Evolutionary conservation across 2,113 vertebrate species (phyloP), one percentile per base, ranked within the genome.

Genomic region (Bungarus multicinctus): DNA sequence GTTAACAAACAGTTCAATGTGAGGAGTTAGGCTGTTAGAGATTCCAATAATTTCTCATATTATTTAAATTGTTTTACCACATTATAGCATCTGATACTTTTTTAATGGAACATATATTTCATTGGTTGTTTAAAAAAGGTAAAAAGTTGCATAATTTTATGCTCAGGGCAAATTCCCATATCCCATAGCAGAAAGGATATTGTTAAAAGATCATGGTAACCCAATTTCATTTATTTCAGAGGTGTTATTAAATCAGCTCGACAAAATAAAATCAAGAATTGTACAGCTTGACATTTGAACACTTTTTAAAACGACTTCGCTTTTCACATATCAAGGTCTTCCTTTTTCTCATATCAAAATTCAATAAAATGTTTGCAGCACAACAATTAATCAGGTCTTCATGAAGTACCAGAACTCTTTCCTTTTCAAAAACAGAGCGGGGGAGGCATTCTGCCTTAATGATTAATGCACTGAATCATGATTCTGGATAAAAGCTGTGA

Each of bases 401-500:
- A 25, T 64, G 54, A 53, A 88, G n/a, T 60, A 91, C 69, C 20
- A 87, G 45, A 91, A 39, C 4, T 2, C 47, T 30, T 23, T 64
- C 92, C 86, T 25, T 20, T 10, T 57, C 54, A 22, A 12, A 89
- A 85, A 91, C 25, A 85, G 23, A 43, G 25, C 27, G 87, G 22
- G 0, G 9, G 34, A 57, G 25, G 12, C 94, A 64, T 93, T 87
- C 7, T 50, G 92, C 39, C 58, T 91, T 85, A 0, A 0, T 53
- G 16, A 74, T 88, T 91, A 93, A 94, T 91, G 95, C 58, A 55
- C 85, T 91, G 43, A 81, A 87, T 93, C 88, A 39, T 0, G 64
- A 89, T 52, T 93, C 47, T 90, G 92, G 93, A 39, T 55, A 95
- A 87, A 95, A 93, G 45, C 9, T 90, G 8, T 47, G 94, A 95